Evolutionary conservation across 2,113 vertebrate genomes (phyloP), one percentile per base, ranked within the genome.

Genomic region (Willisornis vidua): DNA sequence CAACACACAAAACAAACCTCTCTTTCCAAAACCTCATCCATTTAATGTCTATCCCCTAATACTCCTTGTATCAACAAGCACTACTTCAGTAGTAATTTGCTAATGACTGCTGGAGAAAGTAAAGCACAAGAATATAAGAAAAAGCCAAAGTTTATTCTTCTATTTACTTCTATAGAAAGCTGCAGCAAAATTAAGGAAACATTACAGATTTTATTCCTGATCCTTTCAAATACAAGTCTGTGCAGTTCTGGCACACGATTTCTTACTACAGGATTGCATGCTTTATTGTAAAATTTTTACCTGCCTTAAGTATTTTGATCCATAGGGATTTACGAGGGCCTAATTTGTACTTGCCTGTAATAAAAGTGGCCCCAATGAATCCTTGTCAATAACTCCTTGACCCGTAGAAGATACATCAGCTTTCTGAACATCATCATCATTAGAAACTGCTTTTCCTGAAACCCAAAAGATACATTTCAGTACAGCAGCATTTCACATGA

Each of bases 321-420:
- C 41, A n/a, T 5, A 11, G 14, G 33, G 28, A n/a, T 89, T 57
- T 88, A 71, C 13, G 12, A 77, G n/a, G 31, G n/a, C 29, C 57
- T 48, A 35, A 17, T 87, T 67, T 87, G 52, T 54, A 95, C 98
- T 98, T 96, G 98, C 99, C 99, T 99, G 99, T 81, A 99, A 97
- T 88, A 99, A 97, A 85, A 99, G 98, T 25, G 99, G 99, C 45
- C 99, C 99, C 96, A 99, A 95, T 58, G 99, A 99, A 98, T 99
- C 99, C 96, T 99, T 99, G 97, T 99, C 99, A 97, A 99, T 99
- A 97, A 99, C 99, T 73, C 99, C 99, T 94, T 99, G 99, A 95
- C 99, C 99, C 39, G 99, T 99, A 73, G 99, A 99, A 88, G 99
- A 99, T 39, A 99, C 99, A 79, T 99, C 99, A 39, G 99, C 99